Evolutionary conservation across 2,888 invertebrate genomes (phyloP).

Genomic region (Agriopis leucophaearia): DNA sequence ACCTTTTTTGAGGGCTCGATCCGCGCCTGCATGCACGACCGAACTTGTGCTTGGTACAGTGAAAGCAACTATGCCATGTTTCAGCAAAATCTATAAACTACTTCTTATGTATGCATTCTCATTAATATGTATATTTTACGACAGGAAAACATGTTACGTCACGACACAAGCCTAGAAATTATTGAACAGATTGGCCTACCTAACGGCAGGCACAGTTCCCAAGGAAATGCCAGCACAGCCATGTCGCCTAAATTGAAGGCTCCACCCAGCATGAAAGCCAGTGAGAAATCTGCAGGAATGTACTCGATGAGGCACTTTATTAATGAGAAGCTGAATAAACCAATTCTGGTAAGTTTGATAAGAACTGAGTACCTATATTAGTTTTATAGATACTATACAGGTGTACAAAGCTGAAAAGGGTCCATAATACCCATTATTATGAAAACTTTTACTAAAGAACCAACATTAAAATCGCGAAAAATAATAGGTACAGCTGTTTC

Average conservation of each 20-base stretch:
- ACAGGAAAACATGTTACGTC: conserved; percentile 64
- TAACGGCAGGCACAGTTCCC: conserved; percentile 39
- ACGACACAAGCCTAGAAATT: conserved; percentile 60
- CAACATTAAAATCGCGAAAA: no score
- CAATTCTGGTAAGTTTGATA: conserved; percentile 43
- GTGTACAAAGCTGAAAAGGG: no score
- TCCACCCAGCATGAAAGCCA: conserved; percentile 54
- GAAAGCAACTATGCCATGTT: no score
- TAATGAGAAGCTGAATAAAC: conserved; percentile 53
- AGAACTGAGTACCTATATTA: not conserved
- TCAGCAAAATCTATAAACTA: no score
- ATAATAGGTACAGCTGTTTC: no score
- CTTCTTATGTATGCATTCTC: no score
- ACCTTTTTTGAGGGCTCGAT: no score
- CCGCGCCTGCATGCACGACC: no score
- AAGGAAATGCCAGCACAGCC: conserved; percentile 44
- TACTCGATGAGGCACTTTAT: conserved; percentile 59
- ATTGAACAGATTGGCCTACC: conserved; percentile 41
- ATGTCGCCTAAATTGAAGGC: conserved; percentile 40
- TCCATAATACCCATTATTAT: no score
- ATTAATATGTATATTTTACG: not conserved
- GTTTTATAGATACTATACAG: no score
- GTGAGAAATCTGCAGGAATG: conserved; percentile 60
- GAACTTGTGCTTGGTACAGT: no score
- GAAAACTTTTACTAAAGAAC: no score